phyloP scores from a whole-genome alignment of 2,113 vertebrate species.

The Anas platyrhynchos region DNA sequence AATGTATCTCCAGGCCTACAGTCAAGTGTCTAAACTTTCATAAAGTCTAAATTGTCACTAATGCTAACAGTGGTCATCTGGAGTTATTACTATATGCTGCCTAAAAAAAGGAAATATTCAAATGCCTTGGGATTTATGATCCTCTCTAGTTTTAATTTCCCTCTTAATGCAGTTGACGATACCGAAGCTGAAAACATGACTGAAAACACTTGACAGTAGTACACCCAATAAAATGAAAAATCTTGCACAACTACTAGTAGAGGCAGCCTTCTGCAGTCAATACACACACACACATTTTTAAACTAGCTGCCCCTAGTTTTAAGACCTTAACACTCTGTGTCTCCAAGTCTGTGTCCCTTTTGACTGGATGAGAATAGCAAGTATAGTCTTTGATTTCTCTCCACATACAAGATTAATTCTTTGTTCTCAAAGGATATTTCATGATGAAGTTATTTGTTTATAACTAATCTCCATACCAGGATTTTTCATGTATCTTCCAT shows the following conservation, averaged over 20 bases:
- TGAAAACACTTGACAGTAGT: background rate
- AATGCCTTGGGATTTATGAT: background rate
- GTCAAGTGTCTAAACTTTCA: background rate
- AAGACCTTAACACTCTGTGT: background rate
- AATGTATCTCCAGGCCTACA: background rate
- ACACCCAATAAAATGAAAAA: background rate
- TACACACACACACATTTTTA: background rate
- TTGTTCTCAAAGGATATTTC: background rate
- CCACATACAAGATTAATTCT: background rate
- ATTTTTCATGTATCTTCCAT: background rate
- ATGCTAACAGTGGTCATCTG: background rate
- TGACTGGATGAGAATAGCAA: background rate
- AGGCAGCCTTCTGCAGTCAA: background rate
- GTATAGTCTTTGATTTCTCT: background rate
- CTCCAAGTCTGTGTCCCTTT: background rate
- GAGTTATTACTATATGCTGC: background rate
- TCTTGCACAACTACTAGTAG: background rate
- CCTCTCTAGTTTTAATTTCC: background rate
- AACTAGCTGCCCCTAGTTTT: background rate
- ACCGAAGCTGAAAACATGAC: background rate
- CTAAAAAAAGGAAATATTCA: background rate
- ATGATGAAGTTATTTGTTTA: background rate
- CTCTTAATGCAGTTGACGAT: background rate
- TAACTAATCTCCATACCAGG: background rate
- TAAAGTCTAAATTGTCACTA: background rate